A percentile compares a stretch with the other conserved stretches of the same genome.
Evolutionary conservation across 2,797 vertebrate genomes (phyloP).

Genomic region (Perodicticus potto): DNA sequence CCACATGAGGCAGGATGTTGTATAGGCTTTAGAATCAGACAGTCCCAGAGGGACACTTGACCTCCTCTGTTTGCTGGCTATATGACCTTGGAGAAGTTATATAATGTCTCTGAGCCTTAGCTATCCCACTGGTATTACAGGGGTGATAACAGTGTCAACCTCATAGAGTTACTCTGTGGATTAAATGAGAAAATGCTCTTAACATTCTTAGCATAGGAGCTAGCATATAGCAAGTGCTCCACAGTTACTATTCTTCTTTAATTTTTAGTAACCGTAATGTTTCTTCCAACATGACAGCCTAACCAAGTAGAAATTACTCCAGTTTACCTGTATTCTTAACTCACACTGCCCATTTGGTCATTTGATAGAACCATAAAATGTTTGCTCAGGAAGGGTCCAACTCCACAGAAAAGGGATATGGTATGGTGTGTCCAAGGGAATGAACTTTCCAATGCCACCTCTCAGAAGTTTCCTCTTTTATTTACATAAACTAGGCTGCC

Average conservation of each 20-base stretch:
- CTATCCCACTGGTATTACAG: background rate
- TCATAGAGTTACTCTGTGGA: background rate
- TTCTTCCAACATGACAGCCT: background rate
- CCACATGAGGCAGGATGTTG: background rate
- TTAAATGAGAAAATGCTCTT: background rate
- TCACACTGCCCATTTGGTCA: background rate
- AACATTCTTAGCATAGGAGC: background rate
- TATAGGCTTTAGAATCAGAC: background rate
- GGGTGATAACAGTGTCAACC: background rate
- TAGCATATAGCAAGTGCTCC: background rate
- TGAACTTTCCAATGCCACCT: background rate
- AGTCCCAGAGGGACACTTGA: background rate
- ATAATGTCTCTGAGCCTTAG: background rate
- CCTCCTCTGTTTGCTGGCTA: background rate
- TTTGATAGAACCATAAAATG: background rate
- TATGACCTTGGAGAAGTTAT: background rate
- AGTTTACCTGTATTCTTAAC: background rate
- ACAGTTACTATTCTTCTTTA: background rate
- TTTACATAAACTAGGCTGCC: constrained; percentile 40
- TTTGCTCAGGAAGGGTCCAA: background rate
- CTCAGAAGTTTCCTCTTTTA: background rate
- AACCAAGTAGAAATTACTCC: background rate
- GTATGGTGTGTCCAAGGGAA: background rate
- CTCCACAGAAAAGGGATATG: background rate
- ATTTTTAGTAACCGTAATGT: background rate